Conservation (phyloP, 2,797 vertebrate genomes). For the Moxostoma hubbsi region DNA sequence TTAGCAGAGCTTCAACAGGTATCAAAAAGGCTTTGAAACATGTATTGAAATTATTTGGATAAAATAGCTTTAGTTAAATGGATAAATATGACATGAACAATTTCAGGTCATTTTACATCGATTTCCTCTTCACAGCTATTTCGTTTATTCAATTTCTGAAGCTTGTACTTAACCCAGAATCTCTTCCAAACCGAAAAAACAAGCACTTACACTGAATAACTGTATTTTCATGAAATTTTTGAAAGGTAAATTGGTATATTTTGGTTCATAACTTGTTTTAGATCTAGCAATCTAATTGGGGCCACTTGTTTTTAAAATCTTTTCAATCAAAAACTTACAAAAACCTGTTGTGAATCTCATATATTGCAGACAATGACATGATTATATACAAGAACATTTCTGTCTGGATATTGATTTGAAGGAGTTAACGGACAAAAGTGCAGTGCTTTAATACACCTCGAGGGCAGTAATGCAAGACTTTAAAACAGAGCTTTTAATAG, state of each 20-base stretch:
- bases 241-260: background rate
- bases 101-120: too few relatives aligned
- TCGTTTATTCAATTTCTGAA: too few relatives aligned
- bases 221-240: background rate
- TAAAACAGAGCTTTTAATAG: slow-evolving; percentile 31
- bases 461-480: slow-evolving; percentile 24
- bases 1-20: too few relatives aligned
- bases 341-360: background rate
- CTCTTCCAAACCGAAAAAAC: background rate
- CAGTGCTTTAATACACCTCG: slow-evolving; percentile 5
- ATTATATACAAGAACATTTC: slow-evolving; percentile 9
- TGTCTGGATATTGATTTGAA: background rate
- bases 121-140: too few relatives aligned
- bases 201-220: background rate
- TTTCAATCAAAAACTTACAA: background rate
- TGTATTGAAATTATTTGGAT: background rate
- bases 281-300: background rate
- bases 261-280: background rate
- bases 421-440: background rate
- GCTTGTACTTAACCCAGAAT: background rate
- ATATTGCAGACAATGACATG: background rate
- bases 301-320: background rate
- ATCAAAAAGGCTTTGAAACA: background rate
- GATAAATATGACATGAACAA: background rate
- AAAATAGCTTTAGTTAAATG: background rate